These are phyloP conservation scores for Parus major DNA, from an alignment of 2,113 vertebrate genomes.

Conservation along the genomic window DNA sequence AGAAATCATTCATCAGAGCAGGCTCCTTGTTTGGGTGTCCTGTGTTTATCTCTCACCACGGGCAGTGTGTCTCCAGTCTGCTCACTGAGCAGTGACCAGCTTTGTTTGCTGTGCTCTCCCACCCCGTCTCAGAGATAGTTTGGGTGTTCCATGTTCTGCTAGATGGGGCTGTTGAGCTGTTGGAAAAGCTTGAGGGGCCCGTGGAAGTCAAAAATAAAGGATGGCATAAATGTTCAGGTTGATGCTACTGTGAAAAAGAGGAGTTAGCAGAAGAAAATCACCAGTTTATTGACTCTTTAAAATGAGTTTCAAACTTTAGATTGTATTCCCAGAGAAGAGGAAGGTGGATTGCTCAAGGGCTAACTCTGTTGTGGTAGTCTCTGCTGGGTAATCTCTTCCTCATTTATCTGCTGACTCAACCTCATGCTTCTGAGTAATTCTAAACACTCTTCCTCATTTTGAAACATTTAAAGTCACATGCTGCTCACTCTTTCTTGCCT, in stretches of 20 bases:
- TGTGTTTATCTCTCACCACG: accelerated
- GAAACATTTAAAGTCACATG: constrained; percentile 13
- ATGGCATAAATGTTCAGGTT: neutral
- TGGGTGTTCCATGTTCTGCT: neutral
- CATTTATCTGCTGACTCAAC: constrained; percentile 29
- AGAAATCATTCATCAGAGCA: neutral
- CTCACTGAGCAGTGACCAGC: neutral
- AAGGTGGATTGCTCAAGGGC: neutral
- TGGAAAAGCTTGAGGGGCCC: neutral
- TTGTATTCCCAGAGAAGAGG: neutral
- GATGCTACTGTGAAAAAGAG: neutral
- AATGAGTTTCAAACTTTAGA: neutral
- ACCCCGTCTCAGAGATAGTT: accelerated
- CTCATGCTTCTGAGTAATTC: constrained; percentile 43
- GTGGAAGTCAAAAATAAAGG: neutral
- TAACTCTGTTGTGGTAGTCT: neutral
- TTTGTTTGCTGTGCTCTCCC: neutral
- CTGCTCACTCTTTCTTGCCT: neutral
- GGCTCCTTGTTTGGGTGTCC: neutral
- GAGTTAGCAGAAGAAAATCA: neutral
- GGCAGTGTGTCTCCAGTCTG: neutral
- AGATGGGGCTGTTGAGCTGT: constrained; percentile 57
- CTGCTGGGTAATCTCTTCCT: constrained; percentile 42
- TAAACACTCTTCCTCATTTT: constrained; percentile 32
- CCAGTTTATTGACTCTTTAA: neutral